Percentiles rank a stretch among this genome's conserved stretches.
These are phyloP conservation scores for Corbicula japonica DNA, from an alignment of 2,888 invertebrate genomes.

Conservation along the genomic window DNA sequence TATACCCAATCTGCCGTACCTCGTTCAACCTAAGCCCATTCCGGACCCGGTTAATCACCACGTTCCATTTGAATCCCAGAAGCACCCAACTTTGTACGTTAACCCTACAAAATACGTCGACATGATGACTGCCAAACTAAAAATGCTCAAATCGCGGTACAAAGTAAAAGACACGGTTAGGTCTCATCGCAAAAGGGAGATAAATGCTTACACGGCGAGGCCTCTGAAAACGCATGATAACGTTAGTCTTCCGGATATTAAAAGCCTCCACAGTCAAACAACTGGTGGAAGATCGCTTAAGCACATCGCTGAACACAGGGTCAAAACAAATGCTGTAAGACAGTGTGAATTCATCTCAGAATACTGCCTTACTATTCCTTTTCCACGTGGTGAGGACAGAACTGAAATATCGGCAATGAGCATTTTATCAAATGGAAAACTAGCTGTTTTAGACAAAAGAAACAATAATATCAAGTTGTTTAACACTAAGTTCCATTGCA, in stretches of 20 bases:
- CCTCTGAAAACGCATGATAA: slow-evolving; percentile 7
- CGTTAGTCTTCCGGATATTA: slow-evolving; percentile 33
- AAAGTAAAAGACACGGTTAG: slow-evolving; percentile 1
- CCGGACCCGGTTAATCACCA: slow-evolving; percentile 35
- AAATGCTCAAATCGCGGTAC: slow-evolving; percentile 29
- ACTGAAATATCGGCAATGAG: slow-evolving; percentile 42
- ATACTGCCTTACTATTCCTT: slow-evolving; percentile 46
- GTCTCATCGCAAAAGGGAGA: slow-evolving; percentile 22
- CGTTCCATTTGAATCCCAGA: slow-evolving; percentile 14
- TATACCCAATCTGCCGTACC: slow-evolving; percentile 49
- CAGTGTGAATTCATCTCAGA: slow-evolving; percentile 30
- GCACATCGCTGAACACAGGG: neutral
- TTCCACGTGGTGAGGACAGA: slow-evolving; percentile 43
- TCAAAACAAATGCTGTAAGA: neutral
- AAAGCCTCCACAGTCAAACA: slow-evolving; percentile 1
- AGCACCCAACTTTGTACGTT: slow-evolving; percentile 23
- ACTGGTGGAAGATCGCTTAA: neutral
- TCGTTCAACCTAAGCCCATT: slow-evolving; percentile 48
- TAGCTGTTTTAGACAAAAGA: slow-evolving; percentile 38
- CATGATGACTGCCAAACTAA: slow-evolving; percentile 31
- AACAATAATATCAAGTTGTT: slow-evolving; percentile 59
- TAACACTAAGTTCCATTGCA: slow-evolving; percentile 36
- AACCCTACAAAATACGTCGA: slow-evolving; percentile 31
- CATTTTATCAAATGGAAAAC: slow-evolving; percentile 33
- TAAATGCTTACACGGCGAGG: slow-evolving; percentile 20